Percentiles rank a stretch among this genome's conserved stretches.
Evolutionary conservation across 2,797 vertebrate species (phyloP).

Genomic region (Triplophysa yarkandensis): DNA sequence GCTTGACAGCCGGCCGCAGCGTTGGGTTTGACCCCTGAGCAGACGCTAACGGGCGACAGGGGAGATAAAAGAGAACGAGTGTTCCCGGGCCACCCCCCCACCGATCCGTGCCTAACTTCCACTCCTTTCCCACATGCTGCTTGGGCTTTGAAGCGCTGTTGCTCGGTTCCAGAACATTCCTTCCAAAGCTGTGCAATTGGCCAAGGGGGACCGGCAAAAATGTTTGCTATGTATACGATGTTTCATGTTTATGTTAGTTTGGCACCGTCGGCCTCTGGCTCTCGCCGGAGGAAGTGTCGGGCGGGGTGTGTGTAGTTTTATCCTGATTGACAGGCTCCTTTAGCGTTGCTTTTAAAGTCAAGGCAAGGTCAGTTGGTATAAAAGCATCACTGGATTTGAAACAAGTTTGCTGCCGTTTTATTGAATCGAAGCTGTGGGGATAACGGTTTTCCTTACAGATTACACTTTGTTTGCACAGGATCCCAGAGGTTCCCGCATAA

Average conservation of each 20-base stretch:
- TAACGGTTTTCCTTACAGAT: slow-evolving; percentile 38
- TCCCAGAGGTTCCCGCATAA: slow-evolving; percentile 88
- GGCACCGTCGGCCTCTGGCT: slow-evolving; percentile 40
- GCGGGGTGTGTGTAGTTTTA: slow-evolving; percentile 46
- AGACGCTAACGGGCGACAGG: slow-evolving; percentile 6
- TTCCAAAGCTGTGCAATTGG: slow-evolving; percentile 44
- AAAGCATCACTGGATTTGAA: slow-evolving; percentile 37
- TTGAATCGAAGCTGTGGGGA: slow-evolving; percentile 17
- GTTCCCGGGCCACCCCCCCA: slow-evolving; percentile 17
- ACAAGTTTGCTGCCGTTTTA: slow-evolving; percentile 28
- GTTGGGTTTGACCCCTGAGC: slow-evolving; percentile 50
- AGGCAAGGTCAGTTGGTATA: slow-evolving; percentile 41
- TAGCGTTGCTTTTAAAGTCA: slow-evolving; percentile 41
- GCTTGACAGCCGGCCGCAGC: slow-evolving; percentile 74
- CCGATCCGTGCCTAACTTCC: slow-evolving; percentile 27
- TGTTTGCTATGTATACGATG: slow-evolving; percentile 43
- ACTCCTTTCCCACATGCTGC: slow-evolving; percentile 40
- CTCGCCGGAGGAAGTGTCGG: slow-evolving; percentile 27
- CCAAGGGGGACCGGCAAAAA: slow-evolving; percentile 34
- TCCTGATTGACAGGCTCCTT: slow-evolving; percentile 46
- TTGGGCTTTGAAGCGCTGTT: slow-evolving; percentile 48
- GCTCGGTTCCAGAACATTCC: slow-evolving; percentile 48
- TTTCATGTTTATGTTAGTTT: slow-evolving; percentile 51
- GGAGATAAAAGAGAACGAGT: slow-evolving; percentile 43
- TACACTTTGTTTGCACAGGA: slow-evolving; percentile 74